phyloP scores from a whole-genome alignment of 2,888 invertebrate genomes.

The Protodeltote pygarga region DNA sequence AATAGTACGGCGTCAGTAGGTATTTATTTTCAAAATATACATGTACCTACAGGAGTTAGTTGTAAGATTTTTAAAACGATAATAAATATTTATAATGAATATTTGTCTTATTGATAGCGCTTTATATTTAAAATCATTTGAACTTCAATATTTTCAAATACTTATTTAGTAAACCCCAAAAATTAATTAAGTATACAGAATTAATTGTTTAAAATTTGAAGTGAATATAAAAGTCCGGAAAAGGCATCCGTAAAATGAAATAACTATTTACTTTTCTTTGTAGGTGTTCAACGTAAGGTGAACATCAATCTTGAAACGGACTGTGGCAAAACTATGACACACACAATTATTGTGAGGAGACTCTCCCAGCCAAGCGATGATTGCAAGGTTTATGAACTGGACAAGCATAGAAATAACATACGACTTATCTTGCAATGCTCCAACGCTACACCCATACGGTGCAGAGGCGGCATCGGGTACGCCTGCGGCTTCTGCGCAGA shows the following conservation, averaged over 20 bases:
- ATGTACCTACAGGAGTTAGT: no score
- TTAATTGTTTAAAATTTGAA: not conserved
- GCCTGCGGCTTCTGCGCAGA: constrained; percentile 59
- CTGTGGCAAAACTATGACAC: constrained; percentile 26
- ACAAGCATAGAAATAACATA: constrained; percentile 46
- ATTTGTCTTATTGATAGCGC: no score
- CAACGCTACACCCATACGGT: constrained; percentile 55
- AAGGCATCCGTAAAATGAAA: constrained; percentile 29
- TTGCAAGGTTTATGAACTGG: constrained; percentile 29
- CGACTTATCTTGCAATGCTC: constrained; percentile 51
- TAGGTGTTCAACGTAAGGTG: constrained; percentile 52
- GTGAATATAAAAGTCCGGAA: not conserved
- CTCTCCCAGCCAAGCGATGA: constrained; percentile 9
- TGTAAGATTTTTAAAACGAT: no score
- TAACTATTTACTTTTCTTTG: constrained; percentile 56
- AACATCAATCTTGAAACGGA: constrained; percentile 37
- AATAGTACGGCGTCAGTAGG: no score
- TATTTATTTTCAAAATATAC: no score
- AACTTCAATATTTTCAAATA: no score
- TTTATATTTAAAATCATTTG: no score
- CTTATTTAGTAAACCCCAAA: no score
- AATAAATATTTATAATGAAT: no score
- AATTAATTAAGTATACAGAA: not conserved
- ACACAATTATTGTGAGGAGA: constrained; percentile 11
- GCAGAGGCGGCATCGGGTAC: constrained; percentile 52